Base-by-base conservation (phyloP, 2,888 invertebrate genomes). In the Nebria salina region DNA sequence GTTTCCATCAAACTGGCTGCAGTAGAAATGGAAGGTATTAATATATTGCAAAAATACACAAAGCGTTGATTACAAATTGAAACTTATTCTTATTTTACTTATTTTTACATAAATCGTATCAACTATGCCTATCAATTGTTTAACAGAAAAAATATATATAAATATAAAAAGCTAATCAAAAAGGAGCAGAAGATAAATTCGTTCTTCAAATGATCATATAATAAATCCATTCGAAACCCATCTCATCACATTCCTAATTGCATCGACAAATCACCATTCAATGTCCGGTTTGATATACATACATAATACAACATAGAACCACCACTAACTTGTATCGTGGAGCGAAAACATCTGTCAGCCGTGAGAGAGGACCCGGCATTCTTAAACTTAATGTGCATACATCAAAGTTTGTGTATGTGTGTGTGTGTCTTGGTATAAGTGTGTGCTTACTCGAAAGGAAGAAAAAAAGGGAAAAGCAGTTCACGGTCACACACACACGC, bases 391-490 rank as follows among this genome's bases (percentile, higher is more conserved):
- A 70, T 70, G 70, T 34, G 66, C 66, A 25, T 54, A 54, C 54
- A 54, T 54, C 54, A 54, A 4, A 7, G 54, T n/a, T n/a, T n/a
- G n/a, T 20, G 20, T 20, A 1, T 43, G 43, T 43, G 54, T 54
- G 54, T 54, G 54, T 54, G 54, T 54, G 54, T 54, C 2, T 25
- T 8, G 7, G 66, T 66, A 20, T 70, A 20, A 15, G 70, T 70
- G 70, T 70, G 70, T 70, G 70, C 70, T 70, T 70, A 70, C 70
- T 70, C 70, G 70, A 70, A 70, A 70, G 34, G 70, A 70, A 54
- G 54, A 54, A 54, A 66, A 70, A 77, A 70, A 77, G 64, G 64
- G 65, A 41, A 79, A 79, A 74, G 75, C 79, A 75, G 72, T 76
- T 77, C 72, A 75, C 65, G 73, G 76, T 73, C 73, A 77, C 73